Evolutionary conservation across 2,113 vertebrate genomes (phyloP).

Genomic region (Calonectris borealis): DNA sequence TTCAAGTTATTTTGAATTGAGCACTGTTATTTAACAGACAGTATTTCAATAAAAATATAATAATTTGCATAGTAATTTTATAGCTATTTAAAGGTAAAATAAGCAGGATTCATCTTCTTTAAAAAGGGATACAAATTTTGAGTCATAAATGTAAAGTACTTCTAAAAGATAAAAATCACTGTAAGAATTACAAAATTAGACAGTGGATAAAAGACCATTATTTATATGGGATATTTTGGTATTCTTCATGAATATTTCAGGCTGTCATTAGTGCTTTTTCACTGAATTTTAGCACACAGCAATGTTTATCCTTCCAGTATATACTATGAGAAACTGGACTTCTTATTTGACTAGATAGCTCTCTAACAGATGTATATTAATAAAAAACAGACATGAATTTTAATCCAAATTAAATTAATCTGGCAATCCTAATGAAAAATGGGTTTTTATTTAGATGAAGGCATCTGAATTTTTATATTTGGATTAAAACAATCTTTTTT

Average conservation of each 20-base stretch:
- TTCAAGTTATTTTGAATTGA: not conserved
- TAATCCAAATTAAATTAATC: too few relatives aligned
- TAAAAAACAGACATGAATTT: too few relatives aligned
- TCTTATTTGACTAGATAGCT: too few relatives aligned
- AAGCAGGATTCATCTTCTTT: not conserved
- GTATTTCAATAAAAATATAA: not conserved
- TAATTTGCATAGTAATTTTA: not conserved
- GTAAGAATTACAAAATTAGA: not conserved
- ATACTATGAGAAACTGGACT: too few relatives aligned
- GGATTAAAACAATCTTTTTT: too few relatives aligned
- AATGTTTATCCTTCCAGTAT: too few relatives aligned
- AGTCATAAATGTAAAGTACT: not conserved
- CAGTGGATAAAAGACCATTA: not conserved
- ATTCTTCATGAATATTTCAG: not conserved
- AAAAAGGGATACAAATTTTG: not conserved
- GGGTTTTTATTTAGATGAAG: too few relatives aligned
- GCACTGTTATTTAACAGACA: not conserved
- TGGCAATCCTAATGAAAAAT: too few relatives aligned
- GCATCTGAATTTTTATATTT: too few relatives aligned
- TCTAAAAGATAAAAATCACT: not conserved
- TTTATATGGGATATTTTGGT: not conserved
- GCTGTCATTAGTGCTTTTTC: too few relatives aligned
- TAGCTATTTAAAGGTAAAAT: not conserved
- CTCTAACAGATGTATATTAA: too few relatives aligned
- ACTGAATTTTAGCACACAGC: too few relatives aligned